Percentiles rank a stretch among this genome's conserved stretches.
Conservation (phyloP, 2,888 invertebrate species). For the Drosophila sordidapex region DNA sequence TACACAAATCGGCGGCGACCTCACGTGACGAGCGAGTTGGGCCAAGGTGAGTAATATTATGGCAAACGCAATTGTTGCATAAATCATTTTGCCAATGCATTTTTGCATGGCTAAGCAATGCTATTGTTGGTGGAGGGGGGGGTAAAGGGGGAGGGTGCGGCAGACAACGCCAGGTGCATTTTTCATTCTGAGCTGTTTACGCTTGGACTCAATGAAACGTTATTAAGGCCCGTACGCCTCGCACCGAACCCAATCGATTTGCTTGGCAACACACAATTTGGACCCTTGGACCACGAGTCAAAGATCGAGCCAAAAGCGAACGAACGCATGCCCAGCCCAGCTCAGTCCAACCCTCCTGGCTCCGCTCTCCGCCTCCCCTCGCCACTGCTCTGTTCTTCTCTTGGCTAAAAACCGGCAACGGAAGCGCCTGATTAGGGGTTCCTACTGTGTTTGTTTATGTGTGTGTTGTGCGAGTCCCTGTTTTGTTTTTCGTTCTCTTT, state of each 20-base stretch:
- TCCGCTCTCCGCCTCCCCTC: background rate
- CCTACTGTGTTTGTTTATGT: slow-evolving; percentile 40
- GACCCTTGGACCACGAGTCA: slow-evolving; percentile 28
- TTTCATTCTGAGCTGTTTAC: slow-evolving; percentile 19
- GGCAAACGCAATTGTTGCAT: slow-evolving; percentile 34
- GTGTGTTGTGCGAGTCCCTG: slow-evolving; percentile 33
- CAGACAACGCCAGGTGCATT: slow-evolving; percentile 52
- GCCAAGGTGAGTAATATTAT: slow-evolving; percentile 73
- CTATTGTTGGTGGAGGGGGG: too few species aligned
- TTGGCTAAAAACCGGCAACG: slow-evolving; percentile 43
- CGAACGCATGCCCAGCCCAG: background rate
- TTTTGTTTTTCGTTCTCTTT: background rate
- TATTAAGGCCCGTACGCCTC: slow-evolving; percentile 4
- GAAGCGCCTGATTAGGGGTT: slow-evolving; percentile 71
- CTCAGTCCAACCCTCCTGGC: background rate
- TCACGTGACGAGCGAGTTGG: slow-evolving; percentile 65
- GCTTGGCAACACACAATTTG: slow-evolving; percentile 61
- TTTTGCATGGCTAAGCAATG: slow-evolving; percentile 52
- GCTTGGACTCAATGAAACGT: slow-evolving; percentile 23
- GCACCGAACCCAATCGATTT: slow-evolving; percentile 62
- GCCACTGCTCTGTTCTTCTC: background rate
- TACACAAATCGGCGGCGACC: slow-evolving; percentile 7
- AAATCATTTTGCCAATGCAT: slow-evolving; percentile 39
- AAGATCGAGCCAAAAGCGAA: slow-evolving; percentile 25
- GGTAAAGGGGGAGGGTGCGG: background rate